Conservation (phyloP, 2,113 vertebrate genomes). For the Hippolais icterina region DNA sequence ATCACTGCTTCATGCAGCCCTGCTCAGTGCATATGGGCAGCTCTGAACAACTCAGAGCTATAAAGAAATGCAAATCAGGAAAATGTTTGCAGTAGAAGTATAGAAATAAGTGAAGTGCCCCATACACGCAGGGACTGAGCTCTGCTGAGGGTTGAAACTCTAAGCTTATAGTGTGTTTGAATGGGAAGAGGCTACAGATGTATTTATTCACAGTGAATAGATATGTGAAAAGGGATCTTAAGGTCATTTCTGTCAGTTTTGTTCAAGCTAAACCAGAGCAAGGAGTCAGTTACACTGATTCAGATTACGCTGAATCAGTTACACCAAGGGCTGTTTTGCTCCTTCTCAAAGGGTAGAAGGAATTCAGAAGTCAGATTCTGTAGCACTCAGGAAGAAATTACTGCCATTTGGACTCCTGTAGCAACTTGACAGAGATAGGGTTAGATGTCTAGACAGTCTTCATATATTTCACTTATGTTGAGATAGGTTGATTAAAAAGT, state of each 20-base stretch:
- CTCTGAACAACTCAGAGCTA: background rate
- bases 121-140: background rate
- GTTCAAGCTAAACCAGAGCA: background rate
- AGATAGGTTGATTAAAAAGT: background rate
- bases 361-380: background rate
- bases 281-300: background rate
- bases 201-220: background rate
- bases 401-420: background rate
- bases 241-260: background rate
- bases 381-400: background rate
- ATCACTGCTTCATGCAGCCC: background rate
- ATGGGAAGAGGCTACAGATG: background rate
- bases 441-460: background rate
- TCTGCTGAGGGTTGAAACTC: background rate
- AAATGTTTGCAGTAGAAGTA: background rate
- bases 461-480: background rate
- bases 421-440: background rate
- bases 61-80: background rate
- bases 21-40: background rate
- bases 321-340: background rate
- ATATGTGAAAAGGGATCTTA: background rate
- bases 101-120: background rate
- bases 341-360: background rate
- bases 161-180: background rate
- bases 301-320: background rate